These are phyloP conservation scores for Poecilobothrus nobilitatus DNA, from an alignment of 2,888 invertebrate genomes.

Conservation along the genomic window DNA sequence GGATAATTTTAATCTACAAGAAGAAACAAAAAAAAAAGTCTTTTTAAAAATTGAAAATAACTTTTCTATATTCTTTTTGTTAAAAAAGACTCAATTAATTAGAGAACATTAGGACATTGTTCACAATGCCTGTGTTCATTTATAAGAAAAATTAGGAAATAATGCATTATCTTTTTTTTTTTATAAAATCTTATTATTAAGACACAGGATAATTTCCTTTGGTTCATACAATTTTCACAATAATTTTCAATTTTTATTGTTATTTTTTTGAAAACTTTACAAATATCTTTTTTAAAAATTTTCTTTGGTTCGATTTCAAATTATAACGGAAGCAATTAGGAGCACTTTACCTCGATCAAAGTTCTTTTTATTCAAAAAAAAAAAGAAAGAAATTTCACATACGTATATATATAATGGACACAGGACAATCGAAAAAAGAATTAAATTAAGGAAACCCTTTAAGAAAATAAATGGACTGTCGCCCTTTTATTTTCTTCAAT, in stretches of 20 bases:
- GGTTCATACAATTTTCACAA: background rate
- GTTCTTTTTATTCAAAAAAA: too few species aligned
- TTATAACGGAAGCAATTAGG: conserved; percentile 3
- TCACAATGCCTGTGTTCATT: background rate
- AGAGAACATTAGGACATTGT: background rate
- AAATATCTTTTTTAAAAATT: background rate
- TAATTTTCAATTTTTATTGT: background rate
- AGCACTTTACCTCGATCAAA: background rate
- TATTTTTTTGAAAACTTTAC: background rate
- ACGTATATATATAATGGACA: too few species aligned
- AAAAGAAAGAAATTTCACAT: too few species aligned
- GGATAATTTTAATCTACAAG: too few species aligned
- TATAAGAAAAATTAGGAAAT: background rate
- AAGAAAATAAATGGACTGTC: too few species aligned
- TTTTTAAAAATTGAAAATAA: too few species aligned
- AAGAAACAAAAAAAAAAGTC: too few species aligned
- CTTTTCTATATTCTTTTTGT: too few species aligned
- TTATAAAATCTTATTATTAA: background rate
- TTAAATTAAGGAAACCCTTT: too few species aligned
- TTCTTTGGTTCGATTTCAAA: background rate
- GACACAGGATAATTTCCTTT: background rate
- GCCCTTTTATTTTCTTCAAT: too few species aligned
- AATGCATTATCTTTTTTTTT: background rate
- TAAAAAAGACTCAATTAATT: background rate
- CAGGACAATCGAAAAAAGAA: too few species aligned